phyloP scores from a whole-genome alignment of 2,113 vertebrate genomes.

The Eulemur macaco region DNA sequence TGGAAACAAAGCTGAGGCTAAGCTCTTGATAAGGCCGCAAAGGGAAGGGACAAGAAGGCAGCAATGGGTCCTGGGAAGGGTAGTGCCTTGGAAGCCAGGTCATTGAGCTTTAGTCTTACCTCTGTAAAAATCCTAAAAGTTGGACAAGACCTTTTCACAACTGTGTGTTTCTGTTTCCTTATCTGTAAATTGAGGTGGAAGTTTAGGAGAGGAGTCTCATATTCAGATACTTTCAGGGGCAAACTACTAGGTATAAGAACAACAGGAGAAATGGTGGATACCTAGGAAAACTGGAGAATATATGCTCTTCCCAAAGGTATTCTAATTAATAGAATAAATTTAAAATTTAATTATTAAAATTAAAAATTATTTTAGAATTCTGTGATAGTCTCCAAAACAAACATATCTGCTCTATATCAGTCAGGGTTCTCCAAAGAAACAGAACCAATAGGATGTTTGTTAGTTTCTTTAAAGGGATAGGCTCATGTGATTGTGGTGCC shows the following conservation, averaged over 20 bases:
- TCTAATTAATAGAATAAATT: not conserved
- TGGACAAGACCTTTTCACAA: not conserved
- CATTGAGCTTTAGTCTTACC: not conserved
- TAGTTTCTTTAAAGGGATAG: not conserved
- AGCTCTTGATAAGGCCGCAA: not conserved
- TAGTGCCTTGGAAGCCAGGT: not conserved
- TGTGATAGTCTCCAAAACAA: not conserved
- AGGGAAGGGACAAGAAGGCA: not conserved
- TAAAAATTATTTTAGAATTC: not conserved
- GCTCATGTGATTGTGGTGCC: not conserved
- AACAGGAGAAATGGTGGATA: not conserved
- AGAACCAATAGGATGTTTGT: not conserved
- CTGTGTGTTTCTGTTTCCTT: not conserved
- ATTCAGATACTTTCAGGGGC: not conserved
- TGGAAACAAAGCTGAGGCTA: not conserved
- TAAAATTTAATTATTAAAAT: not conserved
- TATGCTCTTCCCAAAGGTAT: not conserved
- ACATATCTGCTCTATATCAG: not conserved
- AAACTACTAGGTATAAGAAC: not conserved
- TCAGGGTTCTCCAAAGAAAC: not conserved
- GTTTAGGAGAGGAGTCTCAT: not conserved
- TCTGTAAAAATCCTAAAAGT: not conserved
- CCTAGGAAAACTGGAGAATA: not conserved
- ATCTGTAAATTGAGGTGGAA: not conserved
- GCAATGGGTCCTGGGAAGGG: not conserved